Base-by-base conservation (phyloP, 2,113 vertebrate species). In the Anguilla rostrata region DNA sequence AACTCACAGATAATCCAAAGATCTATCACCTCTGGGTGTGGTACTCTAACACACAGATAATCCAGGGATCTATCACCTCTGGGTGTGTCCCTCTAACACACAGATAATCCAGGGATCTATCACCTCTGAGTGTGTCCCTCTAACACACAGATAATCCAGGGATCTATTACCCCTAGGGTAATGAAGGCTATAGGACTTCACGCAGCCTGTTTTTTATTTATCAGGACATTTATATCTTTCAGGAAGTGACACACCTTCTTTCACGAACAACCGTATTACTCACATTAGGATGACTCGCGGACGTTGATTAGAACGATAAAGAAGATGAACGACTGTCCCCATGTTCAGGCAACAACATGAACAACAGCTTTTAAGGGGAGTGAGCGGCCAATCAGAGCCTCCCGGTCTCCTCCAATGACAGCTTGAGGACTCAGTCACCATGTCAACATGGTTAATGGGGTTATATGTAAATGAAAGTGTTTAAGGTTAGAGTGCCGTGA, bases 221-320 rank as follows among this genome's bases (percentile, higher is more conserved):
- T n/a, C 20, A 5, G 63, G 63, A 5, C 63, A 71, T 71, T 71
- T 8, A 71, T 71, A 71, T n/a, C 63, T 26, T 71, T 71, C 63
- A 71, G 22, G 20, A n/a, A 71, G 1, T 71, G 63, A n/a, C 20
- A 63, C 22, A 26, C 39, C 40, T 40, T 40, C 39, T n/a, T 29
- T 66, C 39, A 71, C 43, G 16, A 84, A 46, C n/a, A 63, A 5
- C 71, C 22, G n/a, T 46, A 84, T 75, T 34, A 66, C 60, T 15
- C 2, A 41, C 43, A 66, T 84, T 43, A 43, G 63, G 22, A 29
- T 66, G 63, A n/a, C 63, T 43, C 12, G 39, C 26, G 60, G 83
- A 84, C 40, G 46, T 39, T 46, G 83, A 84, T 84, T 39, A 39
- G 18, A 66, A 29, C 9, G 26, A 78, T 84, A 75, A 84, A 78